Base-by-base conservation (phyloP, 1,140 invertebrate species). In the Drosophila aff. region DNA sequence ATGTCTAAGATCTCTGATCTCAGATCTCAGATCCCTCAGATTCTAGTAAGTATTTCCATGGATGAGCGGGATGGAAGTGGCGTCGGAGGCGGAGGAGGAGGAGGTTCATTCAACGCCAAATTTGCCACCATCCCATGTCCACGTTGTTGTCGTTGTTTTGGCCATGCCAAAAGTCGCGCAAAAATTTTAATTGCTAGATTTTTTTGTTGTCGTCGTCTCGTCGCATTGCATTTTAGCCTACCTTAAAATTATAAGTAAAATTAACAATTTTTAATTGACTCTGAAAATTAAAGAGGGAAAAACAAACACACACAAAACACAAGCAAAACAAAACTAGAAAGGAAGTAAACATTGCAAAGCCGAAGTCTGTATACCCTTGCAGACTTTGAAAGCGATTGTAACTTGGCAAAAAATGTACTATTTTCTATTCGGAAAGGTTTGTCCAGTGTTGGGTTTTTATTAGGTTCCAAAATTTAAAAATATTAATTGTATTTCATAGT, bases 261-360 rank as follows among this genome's bases (percentile, higher is more conserved):
- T 90, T 90, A 79, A 89, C 81, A 89, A 91, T 76, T 91, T 89
- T 89, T 89, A 89, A 89, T 89, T 89, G 85, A 89, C 81, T 89
- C 81, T 90, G 85, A 89, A 90, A 81, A 90, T 90, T 87, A 81
- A 78, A 63, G 58, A 58, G 59, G 53, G 53, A 71, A 73, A 65
- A 68, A 50, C 3, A 33, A 18, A 40, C 52, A 55, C 16, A 47
- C 31, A 41, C 15, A 47, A 13, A 36, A 46, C 21, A 28, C 38
- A 38, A 18, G 38, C 26, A 36, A 16, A 15, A 50, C n/a, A 2
- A 31, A 50, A 10, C 16, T n/a, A 46, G 10, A 21, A 50, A n/a
- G 3, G 23, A 47, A 26, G 13, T 3, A 0, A 16, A 9, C 15
- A 16, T 23, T 23, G 21, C 3, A 1, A 26, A 16, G 23, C 3